These are phyloP conservation scores for Aphidius gifuensis DNA, from an alignment of 1,140 invertebrate genomes.

Conservation along the genomic window DNA sequence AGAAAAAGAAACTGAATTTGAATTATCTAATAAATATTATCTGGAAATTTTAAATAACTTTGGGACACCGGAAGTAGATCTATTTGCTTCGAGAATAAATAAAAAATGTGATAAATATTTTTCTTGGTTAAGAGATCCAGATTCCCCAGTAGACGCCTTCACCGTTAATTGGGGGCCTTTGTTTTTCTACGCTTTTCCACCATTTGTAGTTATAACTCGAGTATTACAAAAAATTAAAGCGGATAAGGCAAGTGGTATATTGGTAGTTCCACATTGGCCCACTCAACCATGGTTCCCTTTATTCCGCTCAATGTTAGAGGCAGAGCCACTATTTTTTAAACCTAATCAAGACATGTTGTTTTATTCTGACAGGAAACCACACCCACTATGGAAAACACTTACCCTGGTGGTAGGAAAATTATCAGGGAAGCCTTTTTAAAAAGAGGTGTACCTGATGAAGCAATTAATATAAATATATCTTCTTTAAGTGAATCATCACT, in stretches of 20 bases:
- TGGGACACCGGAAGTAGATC: constrained; percentile 29
- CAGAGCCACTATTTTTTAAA: not conserved
- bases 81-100: constrained; percentile 32
- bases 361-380: no score
- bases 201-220: not conserved
- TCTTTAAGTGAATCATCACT: constrained; percentile 4
- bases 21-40: constrained; percentile 15
- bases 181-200: constrained; percentile 28
- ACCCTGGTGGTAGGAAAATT: constrained; percentile 11
- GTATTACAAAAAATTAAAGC: constrained; percentile 2
- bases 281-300: not conserved
- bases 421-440: constrained; percentile 6
- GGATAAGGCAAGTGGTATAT: no score
- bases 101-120: constrained; percentile 30
- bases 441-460: not conserved
- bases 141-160: constrained; percentile 33
- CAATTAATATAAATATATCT: not conserved
- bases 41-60: constrained; percentile 25
- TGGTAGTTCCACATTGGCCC: constrained; percentile 5
- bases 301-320: not conserved
- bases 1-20: constrained; percentile 22
- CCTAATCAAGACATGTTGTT: not conserved
- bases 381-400: constrained; percentile 1
- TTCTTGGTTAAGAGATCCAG: constrained; percentile 33
- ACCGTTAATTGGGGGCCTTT: constrained; percentile 30